Evolutionary conservation across 2,113 vertebrate genomes (phyloP).

Genomic region (Chamaetylas fuelleborni): DNA sequence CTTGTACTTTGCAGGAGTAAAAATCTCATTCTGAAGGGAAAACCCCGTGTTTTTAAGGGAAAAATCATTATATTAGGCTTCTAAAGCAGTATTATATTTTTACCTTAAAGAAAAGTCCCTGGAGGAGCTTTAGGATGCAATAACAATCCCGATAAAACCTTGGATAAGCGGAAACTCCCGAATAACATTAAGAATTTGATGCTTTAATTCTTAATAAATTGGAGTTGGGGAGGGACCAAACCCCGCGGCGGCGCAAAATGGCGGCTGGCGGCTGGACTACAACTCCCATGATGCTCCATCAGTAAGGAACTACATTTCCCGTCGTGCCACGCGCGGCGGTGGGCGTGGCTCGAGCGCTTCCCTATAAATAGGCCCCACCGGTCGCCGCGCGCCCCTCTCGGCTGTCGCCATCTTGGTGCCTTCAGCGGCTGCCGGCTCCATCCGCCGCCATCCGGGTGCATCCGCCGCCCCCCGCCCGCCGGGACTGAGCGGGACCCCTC

Average conservation of each 20-base stretch:
- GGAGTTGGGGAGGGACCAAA: not conserved
- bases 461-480: not conserved
- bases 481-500: not conserved
- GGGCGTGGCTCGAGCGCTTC: accelerated
- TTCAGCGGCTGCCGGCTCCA: accelerated
- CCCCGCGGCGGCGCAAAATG: not conserved
- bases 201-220: not conserved
- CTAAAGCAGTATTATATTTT: not conserved
- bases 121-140: not conserved
- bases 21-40: not conserved
- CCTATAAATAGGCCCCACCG: not conserved
- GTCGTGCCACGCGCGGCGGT: accelerated
- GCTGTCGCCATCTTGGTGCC: not conserved
- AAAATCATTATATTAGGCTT: not conserved
- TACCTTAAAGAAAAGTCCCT: not conserved
- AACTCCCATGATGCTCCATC: not conserved
- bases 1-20: not conserved
- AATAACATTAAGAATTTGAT: not conserved
- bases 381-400: accelerated
- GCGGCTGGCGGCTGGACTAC: not conserved
- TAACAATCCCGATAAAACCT: not conserved
- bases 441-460: not conserved
- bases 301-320: accelerated
- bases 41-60: not conserved
- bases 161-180: too few species aligned